A percentile compares a stretch with the other conserved stretches of the same genome.
Conservation (phyloP, 1,140 invertebrate genomes). For the Platyscapa corneri region DNA sequence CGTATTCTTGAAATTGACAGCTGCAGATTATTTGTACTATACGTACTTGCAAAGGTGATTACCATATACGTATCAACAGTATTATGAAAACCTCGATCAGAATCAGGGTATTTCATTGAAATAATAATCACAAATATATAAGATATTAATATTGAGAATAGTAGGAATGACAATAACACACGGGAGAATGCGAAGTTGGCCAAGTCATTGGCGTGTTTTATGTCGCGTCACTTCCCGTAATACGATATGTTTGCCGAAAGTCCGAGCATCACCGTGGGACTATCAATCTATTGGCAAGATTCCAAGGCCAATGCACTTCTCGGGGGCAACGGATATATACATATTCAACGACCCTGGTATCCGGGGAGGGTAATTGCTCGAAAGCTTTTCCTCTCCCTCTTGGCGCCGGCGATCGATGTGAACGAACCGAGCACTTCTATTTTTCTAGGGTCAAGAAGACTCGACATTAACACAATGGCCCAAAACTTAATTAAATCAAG, state of each 20-base stretch:
- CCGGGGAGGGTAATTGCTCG: slow-evolving; percentile 57
- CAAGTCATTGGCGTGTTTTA: slow-evolving; percentile 40
- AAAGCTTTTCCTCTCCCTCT: slow-evolving; percentile 43
- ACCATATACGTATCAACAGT: slow-evolving; percentile 6
- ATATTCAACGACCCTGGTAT: slow-evolving; percentile 64
- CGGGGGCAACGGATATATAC: slow-evolving; percentile 57
- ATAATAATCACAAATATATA: too few relatives aligned
- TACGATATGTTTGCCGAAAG: slow-evolving; percentile 65
- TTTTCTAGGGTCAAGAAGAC: background rate
- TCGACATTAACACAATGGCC: background rate
- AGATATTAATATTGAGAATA: slow-evolving; percentile 38
- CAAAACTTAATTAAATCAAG: background rate
- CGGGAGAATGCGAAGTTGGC: slow-evolving; percentile 4
- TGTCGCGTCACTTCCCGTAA: slow-evolving; percentile 69
- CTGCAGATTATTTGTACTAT: background rate
- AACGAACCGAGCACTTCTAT: background rate
- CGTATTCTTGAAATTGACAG: background rate
- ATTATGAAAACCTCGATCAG: background rate
- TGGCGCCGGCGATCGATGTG: background rate
- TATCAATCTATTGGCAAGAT: slow-evolving; percentile 72
- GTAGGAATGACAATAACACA: slow-evolving; percentile 27
- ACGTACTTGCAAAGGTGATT: background rate
- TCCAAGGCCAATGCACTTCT: slow-evolving; percentile 71
- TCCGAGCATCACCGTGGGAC: slow-evolving; percentile 70
- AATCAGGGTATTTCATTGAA: slow-evolving; percentile 24